Percentiles rank a stretch among this genome's conserved stretches.
Conservation (phyloP, 1,140 invertebrate species). For the Drosophila albomicans region DNA sequence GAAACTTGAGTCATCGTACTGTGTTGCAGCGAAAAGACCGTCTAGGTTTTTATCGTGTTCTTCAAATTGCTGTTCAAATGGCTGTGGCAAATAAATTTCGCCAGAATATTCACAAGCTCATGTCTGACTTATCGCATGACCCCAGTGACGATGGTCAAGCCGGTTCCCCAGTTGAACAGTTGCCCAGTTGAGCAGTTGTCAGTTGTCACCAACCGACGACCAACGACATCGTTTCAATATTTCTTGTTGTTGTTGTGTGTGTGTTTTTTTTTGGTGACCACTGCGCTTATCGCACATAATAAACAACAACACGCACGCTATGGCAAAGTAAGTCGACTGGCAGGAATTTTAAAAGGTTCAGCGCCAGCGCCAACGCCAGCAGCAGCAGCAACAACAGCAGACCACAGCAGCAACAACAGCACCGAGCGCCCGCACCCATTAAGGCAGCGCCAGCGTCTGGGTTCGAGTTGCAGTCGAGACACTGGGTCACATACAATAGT, state of each 20-base stretch:
- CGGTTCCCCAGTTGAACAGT: slow-evolving; percentile 52
- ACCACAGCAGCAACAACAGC: neutral
- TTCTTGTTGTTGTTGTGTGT: slow-evolving; percentile 40
- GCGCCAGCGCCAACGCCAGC: slow-evolving; percentile 50
- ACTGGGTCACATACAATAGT: slow-evolving; percentile 65
- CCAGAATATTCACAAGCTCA: slow-evolving; percentile 33
- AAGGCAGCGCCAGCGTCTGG: slow-evolving; percentile 14
- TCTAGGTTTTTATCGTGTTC: slow-evolving; percentile 11
- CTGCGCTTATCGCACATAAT: slow-evolving; percentile 77
- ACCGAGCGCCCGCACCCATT: slow-evolving; percentile 27
- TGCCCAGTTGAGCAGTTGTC: slow-evolving; percentile 15
- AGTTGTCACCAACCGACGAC: slow-evolving; percentile 15
- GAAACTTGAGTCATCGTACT: neutral
- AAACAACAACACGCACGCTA: slow-evolving; percentile 75
- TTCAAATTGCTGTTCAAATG: slow-evolving; percentile 32
- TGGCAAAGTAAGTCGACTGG: slow-evolving; percentile 62
- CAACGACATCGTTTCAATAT: slow-evolving; percentile 67
- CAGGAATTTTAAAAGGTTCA: slow-evolving; percentile 84
- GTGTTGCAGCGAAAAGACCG: neutral
- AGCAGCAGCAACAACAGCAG: slow-evolving; percentile 31
- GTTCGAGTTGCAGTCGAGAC: slow-evolving; percentile 26
- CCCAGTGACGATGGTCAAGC: slow-evolving; percentile 53
- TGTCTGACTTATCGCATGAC: slow-evolving; percentile 49
- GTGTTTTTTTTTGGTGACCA: slow-evolving; percentile 55
- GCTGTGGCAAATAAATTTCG: slow-evolving; percentile 40